Evolutionary conservation across 1,140 invertebrate species (phyloP), one percentile per base, ranked within the genome.

Genomic region (Aphelinus atriplicis): DNA sequence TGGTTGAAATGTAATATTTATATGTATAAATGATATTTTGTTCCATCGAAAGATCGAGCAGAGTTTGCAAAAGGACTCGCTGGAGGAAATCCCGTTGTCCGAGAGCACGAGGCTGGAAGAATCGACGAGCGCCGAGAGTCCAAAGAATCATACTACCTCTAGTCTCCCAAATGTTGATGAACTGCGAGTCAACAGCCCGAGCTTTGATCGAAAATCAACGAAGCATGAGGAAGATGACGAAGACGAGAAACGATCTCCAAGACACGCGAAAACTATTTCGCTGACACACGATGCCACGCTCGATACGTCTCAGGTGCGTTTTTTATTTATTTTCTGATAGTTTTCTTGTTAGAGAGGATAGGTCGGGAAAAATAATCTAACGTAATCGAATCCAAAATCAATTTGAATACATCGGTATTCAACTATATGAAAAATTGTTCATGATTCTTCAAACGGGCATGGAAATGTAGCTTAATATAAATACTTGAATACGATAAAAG

Each of bases 81-180:
- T 58, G 7, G 61, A 71, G 62, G 53, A 57, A 3, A 10, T 63
- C 47, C 51, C 62, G 72, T 75, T 62, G 51, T 77, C 78, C 7
- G 10, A 48, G 3, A 10, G 5, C 1, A 4, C 9, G 62, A 48
- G 45, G 9, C 9, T 1, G 43, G 7, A 71, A 74, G 71, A 66
- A 10, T 71, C 74, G 75, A 78, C 58, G 57, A 50, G 63, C 69
- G 77, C 72, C 10, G 78, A 78, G 45, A 84, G 85, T 81, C 78
- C 80, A 43, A 88, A 88, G 80, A 87, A 86, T 79, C 81, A 78
- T 71, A 88, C 86, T 67, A 89, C 88, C 9, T 84, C 87, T 75
- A 90, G 89, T 48, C 80, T 90, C 69, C 89, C 89, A 46, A 90
- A 89, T 83, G 89, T 90, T 80, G 85, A 83, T 79, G 88, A 90